Evolutionary conservation across 2,888 invertebrate genomes (phyloP).

Genomic region (Aleiodes alternator): DNA sequence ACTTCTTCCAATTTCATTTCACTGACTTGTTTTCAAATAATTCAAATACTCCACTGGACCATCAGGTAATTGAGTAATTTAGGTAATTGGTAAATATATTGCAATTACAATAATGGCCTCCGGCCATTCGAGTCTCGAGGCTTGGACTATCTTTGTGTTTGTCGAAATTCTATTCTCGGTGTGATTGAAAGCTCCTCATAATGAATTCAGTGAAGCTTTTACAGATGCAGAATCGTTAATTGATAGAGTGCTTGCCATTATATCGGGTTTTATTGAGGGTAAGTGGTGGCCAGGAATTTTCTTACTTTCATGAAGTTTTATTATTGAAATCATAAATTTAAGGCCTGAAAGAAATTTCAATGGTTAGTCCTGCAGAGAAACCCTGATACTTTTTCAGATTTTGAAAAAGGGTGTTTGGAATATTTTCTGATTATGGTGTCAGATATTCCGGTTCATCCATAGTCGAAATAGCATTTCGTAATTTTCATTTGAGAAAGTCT

Average conservation of each 20-base stretch:
- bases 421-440: too few species aligned
- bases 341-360: too few species aligned
- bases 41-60: conserved; percentile 51
- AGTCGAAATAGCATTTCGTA: too few species aligned
- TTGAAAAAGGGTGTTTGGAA: too few species aligned
- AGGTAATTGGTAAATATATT: conserved; percentile 75
- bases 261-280: conserved; percentile 39
- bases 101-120: conserved; percentile 74
- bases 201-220: conserved; percentile 27
- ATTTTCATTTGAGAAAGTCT: too few species aligned
- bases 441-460: too few species aligned
- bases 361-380: too few species aligned
- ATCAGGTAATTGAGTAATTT: conserved; percentile 71
- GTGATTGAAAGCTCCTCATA: conserved; percentile 36
- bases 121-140: conserved; percentile 52
- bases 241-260: neutral
- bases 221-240: neutral
- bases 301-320: too few species aligned
- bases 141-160: conserved; percentile 27
- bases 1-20: conserved; percentile 54
- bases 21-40: conserved; percentile 59
- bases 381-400: too few species aligned
- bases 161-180: neutral
- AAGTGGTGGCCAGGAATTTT: conserved; percentile 8
- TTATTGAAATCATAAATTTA: too few species aligned